A percentile compares a stretch with the other conserved stretches of the same genome.
Conservation (phyloP, 1,140 invertebrate species). For the Rhagoletis zephyria region DNA sequence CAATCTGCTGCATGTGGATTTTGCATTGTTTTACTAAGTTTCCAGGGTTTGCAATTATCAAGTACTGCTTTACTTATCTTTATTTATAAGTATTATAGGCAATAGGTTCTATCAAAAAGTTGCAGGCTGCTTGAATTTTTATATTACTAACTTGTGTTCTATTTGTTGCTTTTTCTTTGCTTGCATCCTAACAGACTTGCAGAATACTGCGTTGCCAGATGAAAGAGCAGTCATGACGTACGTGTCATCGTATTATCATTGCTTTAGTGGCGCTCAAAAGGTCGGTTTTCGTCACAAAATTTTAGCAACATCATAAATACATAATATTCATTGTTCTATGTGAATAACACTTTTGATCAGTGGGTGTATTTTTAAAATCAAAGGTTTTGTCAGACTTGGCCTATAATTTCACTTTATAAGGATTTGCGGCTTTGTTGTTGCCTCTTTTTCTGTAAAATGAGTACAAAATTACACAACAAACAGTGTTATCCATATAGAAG, state of each 20-base stretch:
- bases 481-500: not conserved
- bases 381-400: no score
- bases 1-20: slow-evolving; percentile 8
- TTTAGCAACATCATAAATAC: not conserved
- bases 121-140: slow-evolving; percentile 11
- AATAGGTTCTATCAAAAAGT: not conserved
- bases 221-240: slow-evolving; percentile 99
- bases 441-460: no score
- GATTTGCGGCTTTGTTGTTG: no score
- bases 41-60: not conserved
- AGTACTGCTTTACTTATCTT: not conserved
- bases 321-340: not conserved
- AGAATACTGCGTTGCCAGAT: slow-evolving; percentile 97
- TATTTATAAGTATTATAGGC: not conserved
- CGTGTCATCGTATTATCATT: slow-evolving; percentile 99
- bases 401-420: no score
- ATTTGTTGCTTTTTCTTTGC: slow-evolving; percentile 60
- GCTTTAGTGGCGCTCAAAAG: slow-evolving; percentile 99
- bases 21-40: slow-evolving; percentile 36
- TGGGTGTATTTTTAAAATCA: no score
- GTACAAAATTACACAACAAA: no score
- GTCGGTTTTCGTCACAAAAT: slow-evolving; percentile 76
- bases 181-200: slow-evolving; percentile 85
- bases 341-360: not conserved
- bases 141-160: slow-evolving; percentile 54